Conservation (phyloP, 2,888 invertebrate genomes). For the Protophormia terraenovae region DNA sequence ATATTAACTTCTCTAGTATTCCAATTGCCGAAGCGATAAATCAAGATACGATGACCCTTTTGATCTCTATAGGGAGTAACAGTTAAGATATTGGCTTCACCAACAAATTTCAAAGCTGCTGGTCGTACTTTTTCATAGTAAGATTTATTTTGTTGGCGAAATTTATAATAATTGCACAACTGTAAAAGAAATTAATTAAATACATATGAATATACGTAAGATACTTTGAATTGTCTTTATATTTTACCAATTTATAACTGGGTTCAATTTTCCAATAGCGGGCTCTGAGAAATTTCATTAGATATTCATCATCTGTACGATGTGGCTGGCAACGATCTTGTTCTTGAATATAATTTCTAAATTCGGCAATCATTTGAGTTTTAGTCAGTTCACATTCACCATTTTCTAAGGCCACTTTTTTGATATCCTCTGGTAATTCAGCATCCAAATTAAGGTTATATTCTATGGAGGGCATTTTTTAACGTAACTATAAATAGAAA, state of each 20-base stretch:
- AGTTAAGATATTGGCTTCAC: slow-evolving; percentile 86
- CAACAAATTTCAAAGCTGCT: slow-evolving; percentile 84
- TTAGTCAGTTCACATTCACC: slow-evolving; percentile 88
- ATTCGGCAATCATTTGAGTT: slow-evolving; percentile 86
- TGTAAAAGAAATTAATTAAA: slow-evolving; percentile 69
- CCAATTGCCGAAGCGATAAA: slow-evolving; percentile 90
- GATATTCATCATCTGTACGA: slow-evolving; percentile 88
- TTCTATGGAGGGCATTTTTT: slow-evolving; percentile 74
- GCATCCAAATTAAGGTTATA: slow-evolving; percentile 84
- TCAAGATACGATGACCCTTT: slow-evolving; percentile 85
- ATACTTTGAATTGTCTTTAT: neutral
- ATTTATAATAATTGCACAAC: slow-evolving; percentile 88
- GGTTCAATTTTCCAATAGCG: slow-evolving; percentile 87
- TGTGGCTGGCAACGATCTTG: slow-evolving; percentile 88
- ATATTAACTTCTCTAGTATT: slow-evolving; percentile 85
- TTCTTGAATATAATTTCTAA: slow-evolving; percentile 90
- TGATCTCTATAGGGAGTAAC: slow-evolving; percentile 90
- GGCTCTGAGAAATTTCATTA: slow-evolving; percentile 88
- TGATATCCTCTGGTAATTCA: slow-evolving; percentile 86
- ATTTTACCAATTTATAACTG: slow-evolving; percentile 88
- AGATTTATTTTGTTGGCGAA: slow-evolving; percentile 87
- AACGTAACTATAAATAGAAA: neutral
- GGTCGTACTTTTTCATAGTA: slow-evolving; percentile 87
- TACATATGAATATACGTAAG: neutral
- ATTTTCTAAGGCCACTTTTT: slow-evolving; percentile 85